These are phyloP conservation scores for Anarrhichthys ocellatus DNA, from an alignment of 2,113 vertebrate species.

Conservation along the genomic window DNA sequence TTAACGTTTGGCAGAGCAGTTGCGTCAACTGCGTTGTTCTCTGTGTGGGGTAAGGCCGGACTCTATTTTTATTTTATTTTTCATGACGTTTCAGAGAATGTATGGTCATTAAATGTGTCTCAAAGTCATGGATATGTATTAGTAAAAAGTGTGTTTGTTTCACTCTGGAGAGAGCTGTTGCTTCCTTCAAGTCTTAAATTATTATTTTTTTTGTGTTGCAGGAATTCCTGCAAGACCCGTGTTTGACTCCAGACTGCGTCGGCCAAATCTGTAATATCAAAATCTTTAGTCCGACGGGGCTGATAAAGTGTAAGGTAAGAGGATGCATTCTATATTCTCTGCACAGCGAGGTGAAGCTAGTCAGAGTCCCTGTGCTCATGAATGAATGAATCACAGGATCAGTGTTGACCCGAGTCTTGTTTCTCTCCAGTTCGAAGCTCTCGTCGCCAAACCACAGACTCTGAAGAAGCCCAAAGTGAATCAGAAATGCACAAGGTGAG, in stretches of 20 bases:
- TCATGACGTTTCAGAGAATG: too few relatives aligned
- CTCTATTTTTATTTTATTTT: too few relatives aligned
- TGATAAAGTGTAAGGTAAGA: conserved; percentile 92
- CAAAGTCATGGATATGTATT: too few relatives aligned
- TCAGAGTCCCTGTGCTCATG: not conserved
- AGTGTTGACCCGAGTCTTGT: conserved; percentile 12
- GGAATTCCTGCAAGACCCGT: conserved; percentile 91
- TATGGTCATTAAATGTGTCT: not conserved
- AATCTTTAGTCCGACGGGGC: conserved; percentile 88
- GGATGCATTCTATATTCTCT: not conserved
- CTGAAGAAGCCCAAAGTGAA: conserved; percentile 83
- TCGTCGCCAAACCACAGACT: conserved; percentile 81
- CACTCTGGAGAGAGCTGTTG: not conserved
- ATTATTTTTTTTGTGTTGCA: conserved; percentile 61
- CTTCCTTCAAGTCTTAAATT: not conserved
- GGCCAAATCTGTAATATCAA: conserved; percentile 90
- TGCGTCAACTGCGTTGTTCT: too few relatives aligned
- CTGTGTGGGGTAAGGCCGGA: too few relatives aligned
- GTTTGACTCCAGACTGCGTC: conserved; percentile 94
- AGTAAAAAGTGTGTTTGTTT: not conserved
- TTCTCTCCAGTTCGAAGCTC: conserved; percentile 89
- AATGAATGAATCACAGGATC: not conserved
- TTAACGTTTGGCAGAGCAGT: too few relatives aligned
- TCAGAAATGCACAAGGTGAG: conserved; percentile 92
- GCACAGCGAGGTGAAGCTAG: not conserved